A percentile compares a stretch with the other conserved stretches of the same genome.
Evolutionary conservation across 2,797 vertebrate genomes (phyloP).

Genomic region (Hydrolagus colliei): DNA sequence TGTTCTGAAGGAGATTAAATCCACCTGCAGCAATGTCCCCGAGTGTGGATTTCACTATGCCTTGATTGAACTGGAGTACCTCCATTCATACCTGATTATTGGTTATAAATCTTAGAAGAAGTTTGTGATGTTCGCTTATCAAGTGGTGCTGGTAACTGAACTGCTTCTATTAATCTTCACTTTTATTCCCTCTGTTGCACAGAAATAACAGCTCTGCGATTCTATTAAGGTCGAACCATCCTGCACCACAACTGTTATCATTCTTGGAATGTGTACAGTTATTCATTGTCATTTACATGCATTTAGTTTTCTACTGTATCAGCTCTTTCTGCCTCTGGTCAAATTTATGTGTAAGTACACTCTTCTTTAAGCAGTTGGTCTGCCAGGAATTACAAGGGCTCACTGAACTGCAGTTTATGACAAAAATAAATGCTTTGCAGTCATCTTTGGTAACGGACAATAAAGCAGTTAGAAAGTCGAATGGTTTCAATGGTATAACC

Average conservation of each 20-base stretch:
- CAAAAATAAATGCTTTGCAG: too few species aligned
- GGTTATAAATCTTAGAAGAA: conserved; percentile 47
- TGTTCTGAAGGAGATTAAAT: conserved; percentile 39
- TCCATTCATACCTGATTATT: conserved; percentile 46
- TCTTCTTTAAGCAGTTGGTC: background rate
- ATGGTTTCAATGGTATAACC: too few species aligned
- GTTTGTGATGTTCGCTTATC: conserved; percentile 44
- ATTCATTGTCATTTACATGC: background rate
- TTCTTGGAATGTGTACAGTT: background rate
- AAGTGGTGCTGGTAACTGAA: conserved; percentile 47
- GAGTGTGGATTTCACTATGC: conserved; percentile 38
- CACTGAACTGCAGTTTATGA: too few species aligned
- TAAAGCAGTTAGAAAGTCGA: too few species aligned
- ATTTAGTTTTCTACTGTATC: background rate
- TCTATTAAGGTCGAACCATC: background rate
- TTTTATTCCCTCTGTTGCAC: conserved; percentile 38
- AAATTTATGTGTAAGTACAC: background rate
- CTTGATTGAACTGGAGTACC: conserved; percentile 37
- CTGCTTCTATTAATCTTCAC: conserved; percentile 49
- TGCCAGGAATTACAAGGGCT: background rate
- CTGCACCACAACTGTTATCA: background rate
- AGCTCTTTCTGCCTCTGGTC: background rate
- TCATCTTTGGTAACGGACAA: too few species aligned
- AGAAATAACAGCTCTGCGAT: conserved; percentile 35
- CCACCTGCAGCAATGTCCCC: conserved; percentile 33